Percentiles rank a stretch among this genome's conserved stretches.
phyloP scores from a whole-genome alignment of 2,113 vertebrate species.

The Sylvicapra grimmia region DNA sequence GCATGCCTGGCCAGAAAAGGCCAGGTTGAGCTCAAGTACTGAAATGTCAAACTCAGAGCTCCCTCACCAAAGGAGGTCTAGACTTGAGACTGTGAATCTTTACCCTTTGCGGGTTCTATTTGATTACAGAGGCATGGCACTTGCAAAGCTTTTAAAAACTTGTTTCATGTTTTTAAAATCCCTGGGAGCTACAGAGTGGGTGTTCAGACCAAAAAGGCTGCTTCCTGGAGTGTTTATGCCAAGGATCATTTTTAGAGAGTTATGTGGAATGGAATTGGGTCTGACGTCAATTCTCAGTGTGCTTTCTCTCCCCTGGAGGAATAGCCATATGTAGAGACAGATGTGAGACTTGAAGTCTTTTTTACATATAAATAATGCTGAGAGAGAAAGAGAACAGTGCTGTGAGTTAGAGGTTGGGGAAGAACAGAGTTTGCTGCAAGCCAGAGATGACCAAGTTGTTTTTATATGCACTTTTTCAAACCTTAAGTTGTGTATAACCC shows the following conservation, averaged over 20 bases:
- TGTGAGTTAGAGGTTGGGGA: not conserved
- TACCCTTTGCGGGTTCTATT: conserved; percentile 8
- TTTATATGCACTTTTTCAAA: not conserved
- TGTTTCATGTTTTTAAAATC: conserved; percentile 51
- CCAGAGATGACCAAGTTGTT: not conserved
- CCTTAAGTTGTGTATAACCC: not conserved
- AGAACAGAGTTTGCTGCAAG: conserved; percentile 31
- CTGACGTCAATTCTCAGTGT: conserved; percentile 68
- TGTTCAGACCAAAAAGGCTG: conserved; percentile 56
- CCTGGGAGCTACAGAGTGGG: conserved; percentile 55
- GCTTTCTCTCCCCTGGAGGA: conserved; percentile 60
- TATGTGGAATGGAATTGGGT: conserved; percentile 68
- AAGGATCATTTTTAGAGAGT: conserved; percentile 71
- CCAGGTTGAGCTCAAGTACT: not conserved
- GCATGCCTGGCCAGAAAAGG: not conserved
- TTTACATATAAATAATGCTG: conserved; percentile 50
- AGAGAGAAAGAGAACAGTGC: conserved; percentile 25
- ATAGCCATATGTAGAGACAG: conserved; percentile 65
- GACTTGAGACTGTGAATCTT: not conserved
- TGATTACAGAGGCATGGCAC: conserved; percentile 25
- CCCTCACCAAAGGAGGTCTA: not conserved
- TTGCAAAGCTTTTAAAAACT: conserved; percentile 40
- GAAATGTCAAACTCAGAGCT: not conserved
- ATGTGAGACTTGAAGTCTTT: conserved; percentile 48
- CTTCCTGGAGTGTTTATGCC: conserved; percentile 69